Conservation (phyloP, 2,797 vertebrate species). For the Mastacembelus armatus region DNA sequence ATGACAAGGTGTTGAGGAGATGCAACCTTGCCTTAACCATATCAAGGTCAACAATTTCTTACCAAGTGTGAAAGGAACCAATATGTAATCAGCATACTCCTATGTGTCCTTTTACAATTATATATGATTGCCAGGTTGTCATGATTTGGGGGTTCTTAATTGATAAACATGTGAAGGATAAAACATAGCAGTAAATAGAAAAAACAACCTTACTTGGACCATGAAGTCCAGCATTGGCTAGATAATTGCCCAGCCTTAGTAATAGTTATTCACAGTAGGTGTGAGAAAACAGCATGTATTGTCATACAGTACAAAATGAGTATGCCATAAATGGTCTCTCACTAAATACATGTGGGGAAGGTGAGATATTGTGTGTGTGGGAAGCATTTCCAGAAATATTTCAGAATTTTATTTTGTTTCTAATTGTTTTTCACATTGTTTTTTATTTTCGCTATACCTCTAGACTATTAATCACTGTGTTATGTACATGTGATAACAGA, state of each 20-base stretch:
- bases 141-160: not conserved
- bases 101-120: slow-evolving; percentile 3
- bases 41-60: slow-evolving; percentile 59
- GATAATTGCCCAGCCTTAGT: slow-evolving; percentile 28
- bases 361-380: slow-evolving; percentile 39
- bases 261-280: slow-evolving; percentile 32
- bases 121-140: not conserved
- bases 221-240: slow-evolving; percentile 26
- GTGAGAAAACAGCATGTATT: slow-evolving; percentile 32
- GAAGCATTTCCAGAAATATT: slow-evolving; percentile 34
- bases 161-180: not conserved
- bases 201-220: slow-evolving; percentile 5
- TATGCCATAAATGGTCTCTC: slow-evolving; percentile 17
- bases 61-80: slow-evolving; percentile 23
- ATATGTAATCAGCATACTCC: not conserved
- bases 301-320: slow-evolving; percentile 33
- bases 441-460: slow-evolving; percentile 43
- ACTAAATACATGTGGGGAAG: slow-evolving; percentile 34
- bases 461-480: slow-evolving; percentile 51
- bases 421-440: slow-evolving; percentile 62
- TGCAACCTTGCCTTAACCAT: slow-evolving; percentile 50
- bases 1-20: slow-evolving; percentile 70
- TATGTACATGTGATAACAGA: slow-evolving; percentile 62
- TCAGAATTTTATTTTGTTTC: slow-evolving; percentile 38
- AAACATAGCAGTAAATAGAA: not conserved